These are phyloP conservation scores for Anthoscopus minutus DNA, from an alignment of 2,113 vertebrate genomes.

Conservation along the genomic window DNA sequence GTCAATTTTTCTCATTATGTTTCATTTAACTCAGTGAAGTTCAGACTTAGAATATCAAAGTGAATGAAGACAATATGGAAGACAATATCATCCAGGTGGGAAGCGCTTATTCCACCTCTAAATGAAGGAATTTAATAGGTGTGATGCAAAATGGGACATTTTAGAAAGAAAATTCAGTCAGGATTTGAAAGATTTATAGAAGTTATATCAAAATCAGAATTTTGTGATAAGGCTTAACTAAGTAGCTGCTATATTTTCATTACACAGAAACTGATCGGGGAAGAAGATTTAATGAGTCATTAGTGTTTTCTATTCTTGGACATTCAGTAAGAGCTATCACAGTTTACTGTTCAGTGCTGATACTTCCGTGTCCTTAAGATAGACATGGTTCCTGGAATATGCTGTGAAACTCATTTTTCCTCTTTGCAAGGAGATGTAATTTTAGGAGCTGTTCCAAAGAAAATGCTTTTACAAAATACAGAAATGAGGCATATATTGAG, in stretches of 20 bases:
- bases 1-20: neutral
- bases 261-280: neutral
- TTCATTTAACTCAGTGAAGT: neutral
- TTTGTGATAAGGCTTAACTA: neutral
- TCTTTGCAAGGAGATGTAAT: neutral
- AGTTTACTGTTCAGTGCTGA: neutral
- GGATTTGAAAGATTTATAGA: neutral
- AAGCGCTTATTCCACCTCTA: neutral
- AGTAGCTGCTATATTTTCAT: neutral
- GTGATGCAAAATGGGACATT: neutral
- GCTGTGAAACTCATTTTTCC: neutral
- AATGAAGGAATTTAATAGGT: neutral
- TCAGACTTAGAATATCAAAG: neutral
- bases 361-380: neutral
- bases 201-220: neutral
- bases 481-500: neutral
- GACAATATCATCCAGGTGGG: neutral
- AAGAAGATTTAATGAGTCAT: neutral
- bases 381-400: neutral
- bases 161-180: neutral
- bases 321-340: neutral
- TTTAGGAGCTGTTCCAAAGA: constrained; percentile 9
- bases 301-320: neutral
- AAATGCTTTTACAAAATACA: neutral
- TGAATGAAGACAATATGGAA: neutral